Base-by-base conservation (phyloP, 2,888 invertebrate species). In the Oxycera nigricornis region DNA sequence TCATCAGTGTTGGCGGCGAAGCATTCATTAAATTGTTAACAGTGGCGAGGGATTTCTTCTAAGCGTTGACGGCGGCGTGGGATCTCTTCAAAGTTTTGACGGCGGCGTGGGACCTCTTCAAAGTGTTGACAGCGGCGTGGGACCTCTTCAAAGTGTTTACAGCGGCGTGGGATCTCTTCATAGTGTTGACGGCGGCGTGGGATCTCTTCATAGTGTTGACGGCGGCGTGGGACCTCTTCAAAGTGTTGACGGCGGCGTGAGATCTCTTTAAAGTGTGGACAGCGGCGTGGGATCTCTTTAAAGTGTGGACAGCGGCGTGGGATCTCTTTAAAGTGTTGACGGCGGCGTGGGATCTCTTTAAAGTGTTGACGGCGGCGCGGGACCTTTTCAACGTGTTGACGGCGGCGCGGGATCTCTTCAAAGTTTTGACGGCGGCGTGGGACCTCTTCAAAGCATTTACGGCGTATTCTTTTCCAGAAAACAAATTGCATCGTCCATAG, bases 221-320 rank as follows among this genome's bases (percentile, higher is more conserved):
- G 50, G 68, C 67, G 67, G 67, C 41, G 46, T 46, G 41, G 46
- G 67, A 39, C 14, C 20, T 24, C 26, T 39, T 1, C 4, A 39
- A n/a, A 57, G 39, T 24, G 17, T 39, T 35, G 72, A 59, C 72
- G 39, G 72, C 72, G 57, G 72, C 72, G 72, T 72, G 57, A 39
- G 72, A 72, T 28, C 22, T 57, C 14, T 52, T 52, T 4, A 55
- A 35, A 9, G n/a, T 9, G 26, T 20, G n/a, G 57, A 55, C 55
- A 22, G 55, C 55, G 55, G 55, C 55, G 55, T 55, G 72, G 72
- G 35, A 11, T 30, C 2, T 1, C 26, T 41, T 2, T 4, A 55
- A 35, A 9, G n/a, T 9, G 26, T 20, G n/a, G 57, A 55, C 55
- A 22, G 55, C 55, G 55, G 55, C 55, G 55, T 55, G 72, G 72